phyloP scores from a whole-genome alignment of 2,888 invertebrate genomes.

The Trachelus stipa region DNA sequence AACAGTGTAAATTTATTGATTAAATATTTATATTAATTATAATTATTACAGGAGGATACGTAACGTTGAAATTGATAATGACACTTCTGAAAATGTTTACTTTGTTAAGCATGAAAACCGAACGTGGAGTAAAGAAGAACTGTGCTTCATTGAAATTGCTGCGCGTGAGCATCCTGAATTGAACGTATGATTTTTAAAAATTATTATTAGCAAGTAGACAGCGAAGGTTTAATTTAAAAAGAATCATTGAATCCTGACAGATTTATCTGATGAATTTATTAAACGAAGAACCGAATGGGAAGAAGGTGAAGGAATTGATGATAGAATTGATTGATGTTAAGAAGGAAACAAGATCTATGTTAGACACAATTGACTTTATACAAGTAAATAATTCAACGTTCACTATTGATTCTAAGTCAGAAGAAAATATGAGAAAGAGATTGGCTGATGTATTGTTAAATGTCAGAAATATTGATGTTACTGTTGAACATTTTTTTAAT shows the following conservation, averaged over 20 bases:
- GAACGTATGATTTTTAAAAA: constrained; percentile 37
- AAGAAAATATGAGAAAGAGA: constrained; percentile 26
- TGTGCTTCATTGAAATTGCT: constrained; percentile 52
- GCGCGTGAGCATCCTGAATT: constrained; percentile 46
- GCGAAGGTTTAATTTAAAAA: neutral
- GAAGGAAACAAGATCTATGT: neutral
- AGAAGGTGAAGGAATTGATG: neutral
- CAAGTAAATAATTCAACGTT: neutral
- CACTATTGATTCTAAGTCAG: constrained; percentile 15
- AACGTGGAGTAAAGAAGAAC: constrained; percentile 48
- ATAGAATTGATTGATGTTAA: neutral
- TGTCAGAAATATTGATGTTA: constrained; percentile 41
- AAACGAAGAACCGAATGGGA: constrained; percentile 8
- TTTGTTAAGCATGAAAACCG: constrained; percentile 51
- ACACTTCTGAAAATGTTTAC: constrained; percentile 40
- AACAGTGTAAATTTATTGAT: neutral
- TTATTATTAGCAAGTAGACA: neutral
- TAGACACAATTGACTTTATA: neutral
- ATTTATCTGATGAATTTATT: constrained; percentile 45
- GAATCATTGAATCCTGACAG: constrained; percentile 22
- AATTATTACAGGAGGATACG: constrained; percentile 19
- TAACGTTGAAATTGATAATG: constrained; percentile 22
- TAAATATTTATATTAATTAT: neutral
- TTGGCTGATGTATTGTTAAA: constrained; percentile 39
- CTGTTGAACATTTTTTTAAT: constrained; percentile 44